Evolutionary conservation across 2,797 vertebrate species (phyloP).

Genomic region (Buceros bicornis): DNA sequence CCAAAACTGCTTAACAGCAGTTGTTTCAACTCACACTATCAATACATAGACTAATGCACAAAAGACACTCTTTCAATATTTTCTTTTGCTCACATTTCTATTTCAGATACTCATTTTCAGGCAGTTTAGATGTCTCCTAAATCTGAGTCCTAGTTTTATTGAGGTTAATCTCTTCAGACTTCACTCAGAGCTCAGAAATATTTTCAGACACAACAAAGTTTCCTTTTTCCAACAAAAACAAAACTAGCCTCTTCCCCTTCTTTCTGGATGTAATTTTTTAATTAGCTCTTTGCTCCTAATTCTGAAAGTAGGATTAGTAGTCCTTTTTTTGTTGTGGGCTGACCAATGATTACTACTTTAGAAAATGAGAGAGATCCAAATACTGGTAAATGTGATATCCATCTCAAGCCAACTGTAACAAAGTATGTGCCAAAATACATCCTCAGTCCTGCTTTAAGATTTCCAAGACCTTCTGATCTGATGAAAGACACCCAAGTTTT

Average conservation of each 20-base stretch:
- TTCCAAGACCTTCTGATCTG: not conserved
- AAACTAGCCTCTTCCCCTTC: not conserved
- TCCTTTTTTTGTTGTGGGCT: not conserved
- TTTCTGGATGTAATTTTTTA: not conserved
- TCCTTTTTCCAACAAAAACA: not conserved
- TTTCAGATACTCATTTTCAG: not conserved
- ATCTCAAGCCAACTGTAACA: not conserved
- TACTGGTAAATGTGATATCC: not conserved
- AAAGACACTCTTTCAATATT: not conserved
- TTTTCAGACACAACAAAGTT: not conserved
- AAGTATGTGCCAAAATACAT: not conserved
- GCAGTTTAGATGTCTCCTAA: not conserved
- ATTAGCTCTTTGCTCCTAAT: not conserved
- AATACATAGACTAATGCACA: not conserved
- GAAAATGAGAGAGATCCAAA: not conserved
- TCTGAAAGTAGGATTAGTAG: not conserved
- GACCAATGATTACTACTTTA: not conserved
- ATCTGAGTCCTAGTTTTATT: not conserved
- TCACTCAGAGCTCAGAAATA: not conserved
- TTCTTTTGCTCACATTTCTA: not conserved
- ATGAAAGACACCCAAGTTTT: not conserved
- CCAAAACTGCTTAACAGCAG: not conserved
- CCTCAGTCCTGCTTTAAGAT: not conserved
- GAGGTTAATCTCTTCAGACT: not conserved
- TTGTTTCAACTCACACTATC: not conserved